Conservation (phyloP, 2,113 vertebrate genomes). For the Apistogramma diplotaenia region DNA sequence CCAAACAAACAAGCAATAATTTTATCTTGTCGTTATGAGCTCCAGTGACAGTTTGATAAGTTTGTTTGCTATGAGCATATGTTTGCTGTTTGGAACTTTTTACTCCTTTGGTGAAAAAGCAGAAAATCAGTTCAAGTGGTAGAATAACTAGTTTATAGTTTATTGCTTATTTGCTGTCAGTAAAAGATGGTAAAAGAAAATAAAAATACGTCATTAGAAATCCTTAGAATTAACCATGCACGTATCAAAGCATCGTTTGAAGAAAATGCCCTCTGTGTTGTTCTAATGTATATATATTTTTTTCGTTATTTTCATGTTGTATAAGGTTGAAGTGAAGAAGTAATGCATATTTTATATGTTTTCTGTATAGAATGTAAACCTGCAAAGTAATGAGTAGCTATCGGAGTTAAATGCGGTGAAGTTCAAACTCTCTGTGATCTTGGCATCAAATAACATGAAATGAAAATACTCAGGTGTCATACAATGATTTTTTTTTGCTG, state of each 20-base stretch:
- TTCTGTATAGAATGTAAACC: not conserved
- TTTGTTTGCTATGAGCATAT: not conserved
- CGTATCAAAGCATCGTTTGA: not conserved
- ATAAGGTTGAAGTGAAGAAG: not conserved
- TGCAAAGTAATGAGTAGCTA: not conserved
- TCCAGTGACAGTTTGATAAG: not conserved
- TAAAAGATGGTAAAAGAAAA: not conserved
- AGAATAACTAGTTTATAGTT: not conserved
- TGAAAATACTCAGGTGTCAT: not conserved
- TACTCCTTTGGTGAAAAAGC: not conserved
- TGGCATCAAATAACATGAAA: not conserved
- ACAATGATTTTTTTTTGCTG: not conserved
- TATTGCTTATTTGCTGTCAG: not conserved
- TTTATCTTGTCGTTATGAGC: not conserved
- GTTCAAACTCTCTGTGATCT: not conserved
- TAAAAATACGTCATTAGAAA: not conserved
- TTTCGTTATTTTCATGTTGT: not conserved
- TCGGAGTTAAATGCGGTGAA: not conserved
- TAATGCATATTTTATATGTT: not conserved
- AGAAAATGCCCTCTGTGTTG: not conserved
- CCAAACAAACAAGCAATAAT: not conserved
- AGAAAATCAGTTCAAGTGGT: not conserved
- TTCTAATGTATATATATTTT: not conserved
- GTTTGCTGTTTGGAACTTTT: not conserved
- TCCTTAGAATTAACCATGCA: not conserved